Evolutionary conservation across 2,797 vertebrate species (phyloP).

Genomic region (Phalloptychus januarius): DNA sequence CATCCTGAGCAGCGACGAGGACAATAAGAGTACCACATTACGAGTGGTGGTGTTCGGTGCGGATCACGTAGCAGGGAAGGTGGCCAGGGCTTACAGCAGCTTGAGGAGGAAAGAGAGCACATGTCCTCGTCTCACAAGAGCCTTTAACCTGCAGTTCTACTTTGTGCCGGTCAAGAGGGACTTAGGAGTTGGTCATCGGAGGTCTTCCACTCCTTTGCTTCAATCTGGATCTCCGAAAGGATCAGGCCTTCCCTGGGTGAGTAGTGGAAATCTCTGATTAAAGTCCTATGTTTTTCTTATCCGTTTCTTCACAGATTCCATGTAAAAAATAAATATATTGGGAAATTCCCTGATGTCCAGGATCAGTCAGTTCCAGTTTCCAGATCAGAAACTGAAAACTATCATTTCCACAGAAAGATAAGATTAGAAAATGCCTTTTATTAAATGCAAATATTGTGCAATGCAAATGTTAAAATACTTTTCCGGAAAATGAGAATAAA

Average conservation of each 20-base stretch:
- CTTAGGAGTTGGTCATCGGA: conserved; percentile 27
- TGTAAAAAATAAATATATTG: not conserved
- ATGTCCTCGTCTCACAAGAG: conserved; percentile 86
- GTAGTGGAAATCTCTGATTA: conserved; percentile 6
- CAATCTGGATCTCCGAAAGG: conserved; percentile 51
- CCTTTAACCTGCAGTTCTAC: conserved; percentile 93
- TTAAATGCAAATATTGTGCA: not conserved
- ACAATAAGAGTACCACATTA: conserved; percentile 79
- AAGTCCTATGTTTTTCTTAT: not conserved
- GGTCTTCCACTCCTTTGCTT: conserved; percentile 25
- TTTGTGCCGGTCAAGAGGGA: conserved; percentile 90
- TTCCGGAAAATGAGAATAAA: not conserved
- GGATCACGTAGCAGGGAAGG: conserved; percentile 91
- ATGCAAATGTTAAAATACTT: not conserved
- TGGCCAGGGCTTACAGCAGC: conserved; percentile 91
- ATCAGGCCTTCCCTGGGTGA: conserved; percentile 41
- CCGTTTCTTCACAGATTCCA: not conserved
- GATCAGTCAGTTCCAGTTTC: not conserved
- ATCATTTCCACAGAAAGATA: not conserved
- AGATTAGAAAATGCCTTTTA: not conserved
- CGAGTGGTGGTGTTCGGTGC: conserved; percentile 95
- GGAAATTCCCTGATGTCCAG: not conserved
- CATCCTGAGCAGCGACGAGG: conserved; percentile 90
- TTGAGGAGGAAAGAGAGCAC: conserved; percentile 87
- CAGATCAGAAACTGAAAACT: not conserved